Base-by-base conservation (phyloP, 2,797 vertebrate species). In the Lepus oiostolus region DNA sequence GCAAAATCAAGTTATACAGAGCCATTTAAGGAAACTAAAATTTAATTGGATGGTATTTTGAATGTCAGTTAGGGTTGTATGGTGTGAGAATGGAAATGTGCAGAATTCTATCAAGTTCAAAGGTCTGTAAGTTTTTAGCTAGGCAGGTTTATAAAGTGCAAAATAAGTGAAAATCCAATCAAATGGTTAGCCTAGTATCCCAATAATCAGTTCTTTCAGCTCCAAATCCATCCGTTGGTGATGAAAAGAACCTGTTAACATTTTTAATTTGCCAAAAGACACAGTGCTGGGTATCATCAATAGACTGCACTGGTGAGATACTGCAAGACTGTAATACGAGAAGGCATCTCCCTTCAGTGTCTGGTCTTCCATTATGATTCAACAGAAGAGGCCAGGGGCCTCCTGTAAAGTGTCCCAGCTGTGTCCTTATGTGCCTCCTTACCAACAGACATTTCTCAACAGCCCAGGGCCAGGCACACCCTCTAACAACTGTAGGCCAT, bases 91-190 rank as follows among this genome's bases (percentile, higher is more conserved):
- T 75, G 71, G 80, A 75, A 28, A 70, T 75, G 62, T 76, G 6
- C 24, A 54, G 47, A 94, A 91, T 54, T 84, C 60, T 67, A 6
- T 88, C 24, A 90, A 60, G 50, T 67, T 88, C 74, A 82, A 70
- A 85, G 13, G 38, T 76, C 54, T 92, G 32, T 38, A 89, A 86
- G 47, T 28, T 87, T 91, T 85, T 17, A 58, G 14, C 47, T 71
- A 76, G 32, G 22, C 7, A 75, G 21, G 7, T 75, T 75, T 75
- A 19, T 60, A 38, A 92, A 80, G 7, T 85, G 28, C 72, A 68
- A 89, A 89, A 80, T 21, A 88, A 91, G 83, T 76, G 10, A 30
- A 60, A 71, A 88, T 87, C 11, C 4, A 90, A 58, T 90, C 11
- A 85, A 60, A 0, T 70, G 7, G 65, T 91, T 86, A 72, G 79